Conservation (phyloP, 1,140 invertebrate genomes). For the Odontomachus brunneus region DNA sequence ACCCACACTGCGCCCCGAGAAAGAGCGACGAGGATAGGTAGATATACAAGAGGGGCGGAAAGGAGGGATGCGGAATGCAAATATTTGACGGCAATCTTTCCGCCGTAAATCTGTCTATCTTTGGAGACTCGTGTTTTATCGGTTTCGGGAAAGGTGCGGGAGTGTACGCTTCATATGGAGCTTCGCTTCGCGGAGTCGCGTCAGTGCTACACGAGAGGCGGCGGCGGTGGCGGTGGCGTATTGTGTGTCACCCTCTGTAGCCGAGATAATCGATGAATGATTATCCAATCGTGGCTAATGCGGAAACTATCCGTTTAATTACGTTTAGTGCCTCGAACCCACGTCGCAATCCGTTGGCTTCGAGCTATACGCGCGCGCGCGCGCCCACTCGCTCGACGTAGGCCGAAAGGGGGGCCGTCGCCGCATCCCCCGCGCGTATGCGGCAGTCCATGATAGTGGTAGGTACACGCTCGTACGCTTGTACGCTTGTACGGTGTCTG, state of each 20-base stretch:
- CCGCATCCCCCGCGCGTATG: constrained; percentile 46
- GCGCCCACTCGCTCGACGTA: constrained; percentile 51
- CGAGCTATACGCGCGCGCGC: constrained; percentile 71
- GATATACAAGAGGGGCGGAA: background rate
- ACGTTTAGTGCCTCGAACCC: constrained; percentile 81
- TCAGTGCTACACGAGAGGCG: constrained; percentile 9
- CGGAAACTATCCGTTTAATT: constrained; percentile 85
- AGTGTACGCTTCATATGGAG: too few species aligned
- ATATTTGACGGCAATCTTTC: constrained; percentile 55
- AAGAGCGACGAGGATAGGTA: background rate
- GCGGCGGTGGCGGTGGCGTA: constrained; percentile 20
- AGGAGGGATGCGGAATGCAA: constrained; percentile 15
- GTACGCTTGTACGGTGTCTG: constrained; percentile 57
- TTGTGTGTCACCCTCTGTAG: constrained; percentile 71
- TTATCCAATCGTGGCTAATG: constrained; percentile 85
- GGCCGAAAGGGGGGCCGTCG: constrained; percentile 24
- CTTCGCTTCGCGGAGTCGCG: constrained; percentile 1
- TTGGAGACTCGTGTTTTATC: constrained; percentile 26
- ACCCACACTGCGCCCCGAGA: background rate
- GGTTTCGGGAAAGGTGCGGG: constrained; percentile 12
- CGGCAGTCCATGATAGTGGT: constrained; percentile 55
- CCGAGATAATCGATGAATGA: constrained; percentile 84
- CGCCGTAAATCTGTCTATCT: constrained; percentile 49
- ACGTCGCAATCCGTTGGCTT: constrained; percentile 76
- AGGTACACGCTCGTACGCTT: constrained; percentile 57